A percentile compares a stretch with the other conserved stretches of the same genome.
phyloP scores from a whole-genome alignment of 2,797 vertebrate species.

The Setipinna tenuifilis region DNA sequence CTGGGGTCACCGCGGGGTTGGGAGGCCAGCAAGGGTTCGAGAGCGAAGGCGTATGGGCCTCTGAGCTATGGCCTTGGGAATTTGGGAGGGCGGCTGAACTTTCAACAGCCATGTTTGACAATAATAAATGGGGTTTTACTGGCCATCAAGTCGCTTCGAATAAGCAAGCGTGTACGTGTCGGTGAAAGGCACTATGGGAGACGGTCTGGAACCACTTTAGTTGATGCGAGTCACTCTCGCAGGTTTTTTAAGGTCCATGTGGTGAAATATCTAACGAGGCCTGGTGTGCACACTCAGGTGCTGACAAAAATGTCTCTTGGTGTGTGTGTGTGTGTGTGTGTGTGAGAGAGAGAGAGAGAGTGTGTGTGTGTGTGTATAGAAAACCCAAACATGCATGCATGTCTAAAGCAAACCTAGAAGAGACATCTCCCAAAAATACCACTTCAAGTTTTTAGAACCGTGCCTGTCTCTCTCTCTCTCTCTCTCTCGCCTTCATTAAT shows the following conservation, averaged over 20 bases:
- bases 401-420: neutral
- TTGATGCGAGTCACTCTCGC: neutral
- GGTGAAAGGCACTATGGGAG: constrained; percentile 41
- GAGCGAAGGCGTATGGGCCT: neutral
- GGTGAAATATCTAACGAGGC: neutral
- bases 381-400: neutral
- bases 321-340: neutral
- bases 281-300: neutral
- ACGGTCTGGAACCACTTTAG: constrained; percentile 57
- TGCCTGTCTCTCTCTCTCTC: constrained; percentile 7
- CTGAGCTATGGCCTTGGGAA: neutral
- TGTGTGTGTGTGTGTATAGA: neutral
- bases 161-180: constrained; percentile 52
- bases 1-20: constrained; percentile 8
- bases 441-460: constrained; percentile 22
- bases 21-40: constrained; percentile 7
- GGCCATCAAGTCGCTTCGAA: constrained; percentile 53
- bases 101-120: constrained; percentile 39
- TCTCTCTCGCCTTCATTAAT: constrained; percentile 12
- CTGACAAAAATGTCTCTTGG: neutral
- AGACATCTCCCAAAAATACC: constrained; percentile 25
- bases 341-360: too few relatives aligned
- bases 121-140: constrained; percentile 52
- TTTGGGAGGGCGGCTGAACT: neutral
- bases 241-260: constrained; percentile 13